These are phyloP conservation scores for Puma concolor DNA, from an alignment of 2,113 vertebrate species.

Conservation along the genomic window DNA sequence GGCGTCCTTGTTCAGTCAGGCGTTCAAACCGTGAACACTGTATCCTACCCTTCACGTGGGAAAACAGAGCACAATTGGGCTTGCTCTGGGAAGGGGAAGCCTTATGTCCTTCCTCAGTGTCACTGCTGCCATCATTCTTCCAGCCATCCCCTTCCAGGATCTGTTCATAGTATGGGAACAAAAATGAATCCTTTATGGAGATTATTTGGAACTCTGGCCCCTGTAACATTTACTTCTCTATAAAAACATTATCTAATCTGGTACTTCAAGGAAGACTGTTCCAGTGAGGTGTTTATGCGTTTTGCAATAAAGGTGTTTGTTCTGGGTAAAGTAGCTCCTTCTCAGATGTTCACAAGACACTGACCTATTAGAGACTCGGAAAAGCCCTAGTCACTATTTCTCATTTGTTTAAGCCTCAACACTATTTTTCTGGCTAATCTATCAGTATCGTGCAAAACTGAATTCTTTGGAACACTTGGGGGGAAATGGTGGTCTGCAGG, in stretches of 20 bases:
- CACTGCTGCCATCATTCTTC: neutral
- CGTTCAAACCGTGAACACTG: neutral
- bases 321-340: neutral
- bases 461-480: neutral
- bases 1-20: neutral
- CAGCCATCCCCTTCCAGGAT: neutral
- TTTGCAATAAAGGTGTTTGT: neutral
- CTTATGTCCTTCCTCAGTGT: neutral
- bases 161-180: neutral
- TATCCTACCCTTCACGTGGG: neutral
- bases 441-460: neutral
- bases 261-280: neutral
- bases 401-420: neutral
- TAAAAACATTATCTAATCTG: conserved; percentile 11
- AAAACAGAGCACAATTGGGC: neutral
- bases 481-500: neutral
- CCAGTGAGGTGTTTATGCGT: neutral
- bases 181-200: neutral
- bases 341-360: neutral
- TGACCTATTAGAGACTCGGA: neutral
- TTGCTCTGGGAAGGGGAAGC: neutral
- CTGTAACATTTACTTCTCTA: neutral
- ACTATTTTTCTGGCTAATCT: neutral
- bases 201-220: neutral
- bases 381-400: neutral